phyloP scores from a whole-genome alignment of 1,140 invertebrate species.

The Musca domestica region DNA sequence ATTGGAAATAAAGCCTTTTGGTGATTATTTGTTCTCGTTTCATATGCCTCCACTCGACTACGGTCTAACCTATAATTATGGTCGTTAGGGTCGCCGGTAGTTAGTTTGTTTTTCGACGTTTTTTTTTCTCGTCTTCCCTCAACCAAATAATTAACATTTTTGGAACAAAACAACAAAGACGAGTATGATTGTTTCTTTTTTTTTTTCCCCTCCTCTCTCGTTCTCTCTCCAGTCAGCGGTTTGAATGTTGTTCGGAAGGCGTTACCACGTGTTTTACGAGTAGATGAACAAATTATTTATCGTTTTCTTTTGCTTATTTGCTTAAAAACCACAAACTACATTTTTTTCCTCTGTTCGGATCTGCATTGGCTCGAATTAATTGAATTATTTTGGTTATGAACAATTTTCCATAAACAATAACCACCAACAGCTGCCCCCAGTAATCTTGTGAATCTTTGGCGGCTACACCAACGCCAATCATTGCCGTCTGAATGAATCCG shows the following conservation, averaged over 20 bases:
- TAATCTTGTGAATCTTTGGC: too few relatives aligned
- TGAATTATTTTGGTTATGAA: constrained; percentile 18
- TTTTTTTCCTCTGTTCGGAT: not conserved
- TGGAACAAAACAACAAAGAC: too few relatives aligned
- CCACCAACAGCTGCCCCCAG: too few relatives aligned
- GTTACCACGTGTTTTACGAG: constrained; percentile 14
- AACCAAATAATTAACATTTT: constrained; percentile 9
- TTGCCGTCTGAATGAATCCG: too few relatives aligned
- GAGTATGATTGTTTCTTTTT: not conserved
- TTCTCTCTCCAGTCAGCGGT: too few relatives aligned
- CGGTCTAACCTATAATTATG: constrained; percentile 15
- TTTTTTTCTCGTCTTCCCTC: not conserved
- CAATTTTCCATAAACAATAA: constrained; percentile 9
- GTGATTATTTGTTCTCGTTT: constrained; percentile 22
- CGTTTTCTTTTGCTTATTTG: not conserved
- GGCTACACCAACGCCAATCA: too few relatives aligned
- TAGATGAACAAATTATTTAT: not conserved
- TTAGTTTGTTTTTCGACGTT: constrained; percentile 3
- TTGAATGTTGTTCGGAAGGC: not conserved
- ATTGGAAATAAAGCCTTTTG: constrained; percentile 15
- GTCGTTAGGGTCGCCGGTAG: constrained; percentile 18
- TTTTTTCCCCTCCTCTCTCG: not conserved
- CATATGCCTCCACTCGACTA: constrained; percentile 8
- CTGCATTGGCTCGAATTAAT: not conserved
- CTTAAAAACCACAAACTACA: constrained; percentile 16